Percentiles rank a stretch among this genome's conserved stretches.
Conservation (phyloP, 37 sponge, comb jelly and placozoan species). For the Beroe ovata region DNA sequence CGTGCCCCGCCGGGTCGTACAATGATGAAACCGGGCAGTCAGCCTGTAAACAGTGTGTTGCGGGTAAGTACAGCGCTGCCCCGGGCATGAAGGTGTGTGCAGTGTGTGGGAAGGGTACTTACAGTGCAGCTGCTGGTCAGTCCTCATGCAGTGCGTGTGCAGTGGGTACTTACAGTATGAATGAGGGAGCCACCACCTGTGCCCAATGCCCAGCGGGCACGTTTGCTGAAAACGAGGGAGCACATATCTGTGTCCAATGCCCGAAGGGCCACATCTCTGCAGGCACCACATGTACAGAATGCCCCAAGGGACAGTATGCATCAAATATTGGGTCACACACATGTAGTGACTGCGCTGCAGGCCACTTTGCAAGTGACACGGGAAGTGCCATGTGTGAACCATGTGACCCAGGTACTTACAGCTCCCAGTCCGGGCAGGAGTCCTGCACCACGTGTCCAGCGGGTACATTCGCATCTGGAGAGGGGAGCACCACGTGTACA, state of each 20-base stretch:
- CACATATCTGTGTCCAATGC: constrained; percentile 2
- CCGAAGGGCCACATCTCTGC: constrained; percentile 17
- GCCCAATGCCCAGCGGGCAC: constrained; percentile 39
- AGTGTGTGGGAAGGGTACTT: not conserved
- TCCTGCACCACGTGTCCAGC: not conserved
- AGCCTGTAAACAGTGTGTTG: not conserved
- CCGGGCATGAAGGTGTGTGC: not conserved
- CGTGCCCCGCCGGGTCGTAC: constrained; percentile 16
- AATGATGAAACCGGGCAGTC: not conserved
- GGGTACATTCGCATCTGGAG: constrained; percentile 3
- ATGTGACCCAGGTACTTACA: constrained; percentile 6
- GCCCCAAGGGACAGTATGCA: constrained; percentile 25
- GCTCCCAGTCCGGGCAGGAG: not conserved
- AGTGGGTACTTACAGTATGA: constrained; percentile 5
- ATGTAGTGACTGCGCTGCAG: constrained; percentile 31
- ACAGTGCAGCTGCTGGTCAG: not conserved
- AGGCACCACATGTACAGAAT: not conserved
- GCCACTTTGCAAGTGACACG: not conserved
- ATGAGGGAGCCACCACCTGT: not conserved
- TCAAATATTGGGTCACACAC: constrained; percentile 3
- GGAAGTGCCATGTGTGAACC: constrained; percentile 46
- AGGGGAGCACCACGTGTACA: not conserved
- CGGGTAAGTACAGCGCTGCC: constrained; percentile 8
- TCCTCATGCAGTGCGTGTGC: not conserved
- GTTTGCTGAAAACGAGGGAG: not conserved